Evolutionary conservation across 2,113 vertebrate genomes (phyloP), one percentile per base, ranked within the genome.

Genomic region (Aplodontia rufa): DNA sequence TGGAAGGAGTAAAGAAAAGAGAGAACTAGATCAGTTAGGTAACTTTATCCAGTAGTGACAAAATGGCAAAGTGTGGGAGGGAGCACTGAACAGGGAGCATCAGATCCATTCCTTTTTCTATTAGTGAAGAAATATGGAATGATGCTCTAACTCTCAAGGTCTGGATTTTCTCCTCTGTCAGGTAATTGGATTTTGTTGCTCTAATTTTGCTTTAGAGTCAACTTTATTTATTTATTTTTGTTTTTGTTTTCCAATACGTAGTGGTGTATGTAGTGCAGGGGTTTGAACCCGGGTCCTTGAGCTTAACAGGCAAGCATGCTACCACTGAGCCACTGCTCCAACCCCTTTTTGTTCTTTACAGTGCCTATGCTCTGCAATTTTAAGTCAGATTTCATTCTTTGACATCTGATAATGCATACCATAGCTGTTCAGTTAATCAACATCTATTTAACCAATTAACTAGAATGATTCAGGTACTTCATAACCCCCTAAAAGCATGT

Each of bases 301-400:
- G n/a, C n/a, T n/a, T n/a, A n/a, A n/a, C n/a, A n/a, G n/a, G n/a
- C n/a, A n/a, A n/a, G n/a, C n/a, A n/a, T n/a, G n/a, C n/a, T n/a
- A n/a, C n/a, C n/a, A n/a, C n/a, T n/a, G n/a, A n/a, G n/a, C n/a
- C n/a, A n/a, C n/a, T n/a, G n/a, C n/a, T n/a, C n/a, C n/a, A n/a
- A n/a, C n/a, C n/a, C n/a, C n/a, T n/a, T n/a, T n/a, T n/a, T 86
- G 11, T 60, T 72, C 35, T 37, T 87, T 78, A 6, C 4, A 71
- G 62, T 90, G 69, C 9, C 35, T 53, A 10, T 83, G 64, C 81
- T 64, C 53, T 84, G 14, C 24, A 66, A n/a, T 90, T 94, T 37
- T 49, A 60, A 75, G 22, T 71, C 91, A 84, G 32, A 79, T 72
- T 95, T 92, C 35, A 55, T 81, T 45, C 95, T 19, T 64, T 81